These are phyloP conservation scores for Drosophila acutilabella DNA, from an alignment of 2,888 invertebrate species.

Conservation along the genomic window DNA sequence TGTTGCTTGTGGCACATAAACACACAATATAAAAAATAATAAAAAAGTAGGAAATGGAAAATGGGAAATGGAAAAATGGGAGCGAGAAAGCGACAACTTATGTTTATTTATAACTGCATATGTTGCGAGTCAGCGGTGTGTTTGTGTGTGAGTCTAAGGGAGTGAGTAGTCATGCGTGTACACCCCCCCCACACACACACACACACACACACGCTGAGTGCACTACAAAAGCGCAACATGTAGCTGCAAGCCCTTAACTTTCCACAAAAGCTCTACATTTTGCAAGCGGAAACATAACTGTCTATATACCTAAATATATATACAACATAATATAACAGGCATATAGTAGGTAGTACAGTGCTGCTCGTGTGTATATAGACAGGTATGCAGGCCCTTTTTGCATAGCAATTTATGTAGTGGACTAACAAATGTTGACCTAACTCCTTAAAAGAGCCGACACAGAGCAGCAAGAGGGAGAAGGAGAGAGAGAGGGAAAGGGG, in stretches of 20 bases:
- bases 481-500: background rate
- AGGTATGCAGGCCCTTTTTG: slow-evolving; percentile 16
- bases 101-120: slow-evolving; percentile 74
- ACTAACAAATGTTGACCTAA: slow-evolving; percentile 25
- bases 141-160: slow-evolving; percentile 39
- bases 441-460: slow-evolving; percentile 17
- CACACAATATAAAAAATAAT: slow-evolving; percentile 27
- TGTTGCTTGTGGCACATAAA: slow-evolving; percentile 50
- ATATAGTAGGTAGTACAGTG: background rate
- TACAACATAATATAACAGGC: background rate
- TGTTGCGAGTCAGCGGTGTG: slow-evolving; percentile 40
- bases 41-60: slow-evolving; percentile 11
- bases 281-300: slow-evolving; percentile 16
- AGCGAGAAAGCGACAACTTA: slow-evolving; percentile 61
- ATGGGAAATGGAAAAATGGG: slow-evolving; percentile 39
- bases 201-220: slow-evolving; percentile 11
- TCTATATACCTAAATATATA: slow-evolving; percentile 6
- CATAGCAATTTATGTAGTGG: slow-evolving; percentile 32
- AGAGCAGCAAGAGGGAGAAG: background rate
- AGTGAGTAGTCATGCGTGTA: slow-evolving; percentile 24
- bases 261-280: slow-evolving; percentile 11
- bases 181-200: slow-evolving; percentile 10
- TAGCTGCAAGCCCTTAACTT: slow-evolving; percentile 37
- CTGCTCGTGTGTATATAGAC: slow-evolving; percentile 3
- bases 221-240: slow-evolving; percentile 57